phyloP scores from a whole-genome alignment of 2,888 invertebrate genomes.

The Drosophila borealis region DNA sequence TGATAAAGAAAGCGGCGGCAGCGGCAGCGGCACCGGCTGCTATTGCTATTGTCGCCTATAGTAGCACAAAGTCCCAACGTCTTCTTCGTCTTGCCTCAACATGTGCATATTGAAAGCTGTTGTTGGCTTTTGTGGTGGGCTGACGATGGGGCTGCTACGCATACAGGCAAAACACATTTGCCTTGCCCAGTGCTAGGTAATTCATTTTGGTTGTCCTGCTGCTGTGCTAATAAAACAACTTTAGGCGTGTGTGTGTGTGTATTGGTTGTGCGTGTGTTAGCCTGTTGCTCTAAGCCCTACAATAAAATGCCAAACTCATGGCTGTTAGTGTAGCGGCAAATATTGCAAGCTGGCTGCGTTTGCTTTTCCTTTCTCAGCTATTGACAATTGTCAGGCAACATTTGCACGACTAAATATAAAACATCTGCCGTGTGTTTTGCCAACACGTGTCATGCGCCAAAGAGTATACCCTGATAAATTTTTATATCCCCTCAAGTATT shows the following conservation, averaged over 20 bases:
- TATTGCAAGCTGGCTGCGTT: conserved; percentile 52
- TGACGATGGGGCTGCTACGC: conserved; percentile 6
- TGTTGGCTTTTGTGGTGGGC: conserved; percentile 27
- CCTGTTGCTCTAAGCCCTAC: conserved; percentile 65
- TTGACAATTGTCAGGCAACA: conserved; percentile 41
- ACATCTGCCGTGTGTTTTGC: conserved; percentile 28
- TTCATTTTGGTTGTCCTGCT: conserved; percentile 54
- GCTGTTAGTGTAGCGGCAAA: conserved; percentile 51
- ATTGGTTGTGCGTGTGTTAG: conserved; percentile 20
- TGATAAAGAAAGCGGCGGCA: conserved; percentile 52
- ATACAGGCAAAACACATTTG: conserved; percentile 52
- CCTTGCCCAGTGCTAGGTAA: conserved; percentile 50
- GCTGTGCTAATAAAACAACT: conserved; percentile 67
- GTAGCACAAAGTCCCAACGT: neutral
- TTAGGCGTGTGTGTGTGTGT: conserved; percentile 14
- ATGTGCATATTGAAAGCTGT: conserved; percentile 40
- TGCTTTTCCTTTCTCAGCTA: conserved; percentile 27
- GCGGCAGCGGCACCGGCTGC: conserved; percentile 24
- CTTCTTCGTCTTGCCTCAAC: conserved; percentile 21
- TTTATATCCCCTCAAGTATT: too few species aligned
- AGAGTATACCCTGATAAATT: neutral
- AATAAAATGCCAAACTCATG: conserved; percentile 70
- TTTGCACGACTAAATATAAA: conserved; percentile 32
- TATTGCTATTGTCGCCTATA: conserved; percentile 31
- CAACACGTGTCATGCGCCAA: conserved; percentile 35